These are phyloP conservation scores for Etia nguti DNA, from an alignment of 2,113 vertebrate species.

Conservation along the genomic window DNA sequence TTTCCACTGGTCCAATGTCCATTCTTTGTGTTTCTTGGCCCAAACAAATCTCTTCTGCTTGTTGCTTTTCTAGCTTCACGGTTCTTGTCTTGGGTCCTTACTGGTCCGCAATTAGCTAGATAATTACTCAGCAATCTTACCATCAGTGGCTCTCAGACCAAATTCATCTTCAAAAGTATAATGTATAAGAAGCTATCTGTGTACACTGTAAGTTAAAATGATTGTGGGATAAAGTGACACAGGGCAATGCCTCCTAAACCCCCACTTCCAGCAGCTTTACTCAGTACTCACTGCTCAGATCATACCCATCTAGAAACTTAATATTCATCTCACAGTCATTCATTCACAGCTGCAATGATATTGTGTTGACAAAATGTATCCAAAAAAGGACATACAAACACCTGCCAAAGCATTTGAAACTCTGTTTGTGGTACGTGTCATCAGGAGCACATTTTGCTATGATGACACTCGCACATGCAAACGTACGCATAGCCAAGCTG, in stretches of 20 bases:
- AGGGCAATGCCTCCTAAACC: neutral
- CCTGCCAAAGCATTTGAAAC: neutral
- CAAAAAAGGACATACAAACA: neutral
- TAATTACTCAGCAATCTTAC: neutral
- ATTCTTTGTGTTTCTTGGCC: neutral
- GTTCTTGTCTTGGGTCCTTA: neutral
- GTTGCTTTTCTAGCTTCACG: neutral
- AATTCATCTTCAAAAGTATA: neutral
- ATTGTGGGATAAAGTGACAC: neutral
- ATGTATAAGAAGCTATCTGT: neutral
- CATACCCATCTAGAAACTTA: neutral
- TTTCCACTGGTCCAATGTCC: neutral
- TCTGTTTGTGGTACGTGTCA: neutral
- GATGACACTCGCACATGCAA: neutral
- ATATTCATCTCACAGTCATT: neutral
- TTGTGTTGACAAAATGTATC: neutral
- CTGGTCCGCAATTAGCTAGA: neutral
- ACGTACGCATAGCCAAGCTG: neutral
- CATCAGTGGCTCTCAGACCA: neutral
- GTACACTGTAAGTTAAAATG: neutral
- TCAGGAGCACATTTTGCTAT: neutral
- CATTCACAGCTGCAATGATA: neutral
- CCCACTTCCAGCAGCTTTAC: neutral
- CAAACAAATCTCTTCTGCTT: neutral
- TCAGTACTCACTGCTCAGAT: neutral